Evolutionary conservation across 2,888 invertebrate genomes (phyloP).

Genomic region (Scaptomyza flava): DNA sequence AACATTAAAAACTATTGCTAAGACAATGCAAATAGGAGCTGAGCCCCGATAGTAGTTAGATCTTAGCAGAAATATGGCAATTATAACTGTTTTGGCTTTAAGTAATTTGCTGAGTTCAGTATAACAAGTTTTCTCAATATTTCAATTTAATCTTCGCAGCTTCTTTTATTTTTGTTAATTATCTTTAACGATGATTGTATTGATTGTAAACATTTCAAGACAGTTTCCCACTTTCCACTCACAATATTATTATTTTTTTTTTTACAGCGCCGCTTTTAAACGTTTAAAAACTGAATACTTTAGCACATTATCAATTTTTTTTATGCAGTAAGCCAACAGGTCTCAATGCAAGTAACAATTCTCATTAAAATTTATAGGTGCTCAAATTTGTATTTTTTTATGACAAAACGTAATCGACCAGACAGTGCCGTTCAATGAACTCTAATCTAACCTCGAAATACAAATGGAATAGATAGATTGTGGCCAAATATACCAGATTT

Average conservation of each 20-base stretch:
- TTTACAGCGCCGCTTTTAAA: neutral
- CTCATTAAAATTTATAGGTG: constrained; percentile 18
- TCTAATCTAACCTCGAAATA: constrained; percentile 6
- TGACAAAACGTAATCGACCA: constrained; percentile 32
- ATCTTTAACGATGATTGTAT: no score
- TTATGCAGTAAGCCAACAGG: constrained; percentile 32
- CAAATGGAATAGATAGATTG: constrained; percentile 18
- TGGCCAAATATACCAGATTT: constrained; percentile 2
- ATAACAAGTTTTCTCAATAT: no score
- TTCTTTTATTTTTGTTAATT: no score
- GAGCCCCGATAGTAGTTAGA: no score
- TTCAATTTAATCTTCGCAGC: neutral
- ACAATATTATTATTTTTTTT: no score
- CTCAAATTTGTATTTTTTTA: constrained; percentile 14
- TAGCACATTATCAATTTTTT: constrained; percentile 36
- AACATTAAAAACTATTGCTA: no score
- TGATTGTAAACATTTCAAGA: no score
- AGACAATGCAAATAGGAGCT: no score
- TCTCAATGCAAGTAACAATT: constrained; percentile 14
- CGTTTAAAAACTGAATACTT: constrained; percentile 10
- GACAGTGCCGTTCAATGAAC: constrained; percentile 50
- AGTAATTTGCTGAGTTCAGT: no score
- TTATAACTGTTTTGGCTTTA: no score
- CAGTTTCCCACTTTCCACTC: neutral
- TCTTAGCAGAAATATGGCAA: no score